phyloP scores from a whole-genome alignment of 1,140 invertebrate species.

The Zaprionus inermis region DNA sequence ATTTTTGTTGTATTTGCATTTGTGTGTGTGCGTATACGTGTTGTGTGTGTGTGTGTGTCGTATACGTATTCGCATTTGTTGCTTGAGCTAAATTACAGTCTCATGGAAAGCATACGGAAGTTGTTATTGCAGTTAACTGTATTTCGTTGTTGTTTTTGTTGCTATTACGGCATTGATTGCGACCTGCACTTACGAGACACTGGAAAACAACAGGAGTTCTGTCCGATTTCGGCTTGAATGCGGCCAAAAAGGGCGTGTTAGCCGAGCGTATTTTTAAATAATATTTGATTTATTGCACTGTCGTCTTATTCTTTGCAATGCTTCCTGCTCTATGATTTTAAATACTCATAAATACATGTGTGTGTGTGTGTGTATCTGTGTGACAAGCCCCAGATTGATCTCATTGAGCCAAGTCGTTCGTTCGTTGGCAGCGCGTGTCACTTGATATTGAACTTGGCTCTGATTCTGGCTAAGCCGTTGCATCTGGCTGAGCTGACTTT shows the following conservation, averaged over 20 bases:
- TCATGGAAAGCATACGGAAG: slow-evolving; percentile 65
- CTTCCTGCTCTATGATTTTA: slow-evolving; percentile 58
- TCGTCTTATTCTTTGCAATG: slow-evolving; percentile 48
- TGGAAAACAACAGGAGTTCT: slow-evolving; percentile 22
- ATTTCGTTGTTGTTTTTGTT: slow-evolving; percentile 33
- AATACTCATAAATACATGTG: background rate
- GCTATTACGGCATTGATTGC: slow-evolving; percentile 62
- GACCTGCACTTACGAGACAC: slow-evolving; percentile 46
- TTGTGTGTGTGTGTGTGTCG: background rate
- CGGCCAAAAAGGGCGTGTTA: slow-evolving; percentile 65
- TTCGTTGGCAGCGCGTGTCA: slow-evolving; percentile 54
- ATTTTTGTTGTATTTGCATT: slow-evolving; percentile 8
- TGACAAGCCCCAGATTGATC: slow-evolving; percentile 41
- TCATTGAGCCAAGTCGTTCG: slow-evolving; percentile 30
- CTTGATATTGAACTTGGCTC: slow-evolving; percentile 78
- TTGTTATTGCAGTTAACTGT: slow-evolving; percentile 46
- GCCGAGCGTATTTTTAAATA: slow-evolving; percentile 50
- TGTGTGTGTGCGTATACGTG: slow-evolving; percentile 25
- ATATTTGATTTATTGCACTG: slow-evolving; percentile 72
- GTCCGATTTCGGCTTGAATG: slow-evolving; percentile 6
- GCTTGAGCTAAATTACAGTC: slow-evolving; percentile 68
- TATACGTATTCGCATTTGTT: slow-evolving; percentile 53
- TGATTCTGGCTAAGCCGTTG: slow-evolving; percentile 14
- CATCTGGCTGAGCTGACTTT: slow-evolving; percentile 32
- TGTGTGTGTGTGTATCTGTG: background rate